Evolutionary conservation across 1,140 invertebrate species (phyloP), one percentile per base, ranked within the genome.

Genomic region (Cherax destructor): DNA sequence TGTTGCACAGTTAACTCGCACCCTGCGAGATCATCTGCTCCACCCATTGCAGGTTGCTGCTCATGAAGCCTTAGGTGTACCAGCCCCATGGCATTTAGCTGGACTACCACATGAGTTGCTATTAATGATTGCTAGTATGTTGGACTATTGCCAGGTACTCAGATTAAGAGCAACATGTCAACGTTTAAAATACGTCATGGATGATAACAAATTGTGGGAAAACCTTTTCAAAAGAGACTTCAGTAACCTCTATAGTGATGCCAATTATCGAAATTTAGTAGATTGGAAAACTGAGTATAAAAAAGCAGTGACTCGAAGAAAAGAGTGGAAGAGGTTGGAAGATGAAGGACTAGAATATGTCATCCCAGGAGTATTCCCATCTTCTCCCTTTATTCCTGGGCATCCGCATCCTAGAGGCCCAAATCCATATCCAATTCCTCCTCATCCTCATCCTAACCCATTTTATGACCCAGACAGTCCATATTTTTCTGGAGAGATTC

Each of bases 401-500:
- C 69, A 49, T 30, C 91, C 92, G 13, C 30, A 85, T 3, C 92
- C 92, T 16, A 72, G 89, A 74, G 89, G 85, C 9, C 92, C 92
- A 24, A 30, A 76, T 30, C 84, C 84, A 4, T 91, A 91, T 76
- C 87, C 90, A 41, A 49, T 77, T 49, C 88, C 80, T 3, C 85
- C 92, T 13, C 87, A 92, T 18, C 92, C 92, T 18, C n/a, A 18
- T 1, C 88, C 89, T 49, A 93, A 93, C 59, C 92, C 92, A 21
- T 93, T 89, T 69, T 86, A 81, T 72, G 92, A 93, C 24, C 92
- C 92, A 21, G 92, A 93, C 59, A 91, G 92, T 50, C 92, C 92
- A 52, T 93, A 90, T 76, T 93, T 90, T 81, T 65, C 69, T 13
- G 92, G 92, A 11, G 92, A 93, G 56, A 86, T 93, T 47, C 92